A percentile compares a stretch with the other conserved stretches of the same genome.
phyloP scores from a whole-genome alignment of 2,113 vertebrate genomes.

The Onychostruthus taczanowskii region DNA sequence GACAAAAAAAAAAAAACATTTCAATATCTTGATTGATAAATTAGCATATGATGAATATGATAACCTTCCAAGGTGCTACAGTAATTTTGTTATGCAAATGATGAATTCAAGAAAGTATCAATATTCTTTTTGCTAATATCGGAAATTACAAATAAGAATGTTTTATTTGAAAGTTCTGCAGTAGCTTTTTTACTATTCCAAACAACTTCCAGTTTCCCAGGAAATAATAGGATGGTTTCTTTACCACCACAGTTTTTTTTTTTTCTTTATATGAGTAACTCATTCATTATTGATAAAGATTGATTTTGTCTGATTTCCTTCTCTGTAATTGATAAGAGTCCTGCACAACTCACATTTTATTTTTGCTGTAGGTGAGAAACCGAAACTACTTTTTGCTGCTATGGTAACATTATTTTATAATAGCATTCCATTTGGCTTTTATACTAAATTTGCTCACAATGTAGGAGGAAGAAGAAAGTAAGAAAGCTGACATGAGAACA shows the following conservation, averaged over 20 bases:
- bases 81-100: not conserved
- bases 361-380: constrained; percentile 3
- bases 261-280: not conserved
- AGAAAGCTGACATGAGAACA: not conserved
- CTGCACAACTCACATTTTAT: not conserved
- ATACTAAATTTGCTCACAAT: not conserved
- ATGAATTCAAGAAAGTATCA: not conserved
- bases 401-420: not conserved
- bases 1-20: not conserved
- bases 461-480: not conserved
- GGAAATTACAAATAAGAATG: not conserved
- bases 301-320: not conserved
- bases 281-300: not conserved
- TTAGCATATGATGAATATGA: not conserved
- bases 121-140: not conserved
- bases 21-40: not conserved
- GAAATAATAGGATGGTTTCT: not conserved
- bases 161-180: not conserved
- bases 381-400: constrained; percentile 13
- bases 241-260: not conserved
- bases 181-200: not conserved
- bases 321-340: not conserved
- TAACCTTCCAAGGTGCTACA: not conserved
- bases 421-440: not conserved
- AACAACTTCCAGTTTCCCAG: not conserved